A percentile compares a stretch with the other conserved stretches of the same genome.
phyloP scores from a whole-genome alignment of 2,888 invertebrate species.

The Eristalis pertinax region DNA sequence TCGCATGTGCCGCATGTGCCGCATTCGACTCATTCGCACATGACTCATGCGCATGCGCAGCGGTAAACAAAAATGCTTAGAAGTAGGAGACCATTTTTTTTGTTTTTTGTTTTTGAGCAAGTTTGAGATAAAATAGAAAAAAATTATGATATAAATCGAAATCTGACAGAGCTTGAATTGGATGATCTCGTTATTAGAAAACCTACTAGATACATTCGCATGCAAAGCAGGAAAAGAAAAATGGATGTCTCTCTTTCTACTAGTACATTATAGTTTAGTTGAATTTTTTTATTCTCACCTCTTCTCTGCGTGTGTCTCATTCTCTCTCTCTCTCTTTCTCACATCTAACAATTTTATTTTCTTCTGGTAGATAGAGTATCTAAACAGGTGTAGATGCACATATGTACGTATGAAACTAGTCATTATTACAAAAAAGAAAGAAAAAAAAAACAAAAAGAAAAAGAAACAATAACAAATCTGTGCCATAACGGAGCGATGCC shows the following conservation, averaged over 20 bases:
- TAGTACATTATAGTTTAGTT: slow-evolving; percentile 56
- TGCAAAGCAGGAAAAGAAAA: neutral
- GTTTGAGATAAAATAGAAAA: no score
- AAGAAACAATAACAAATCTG: slow-evolving; percentile 36
- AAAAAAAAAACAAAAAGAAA: slow-evolving; percentile 30
- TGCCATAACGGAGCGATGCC: slow-evolving; percentile 72
- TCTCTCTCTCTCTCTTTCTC: slow-evolving; percentile 14
- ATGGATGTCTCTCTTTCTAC: slow-evolving; percentile 20
- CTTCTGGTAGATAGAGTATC: slow-evolving; percentile 38
- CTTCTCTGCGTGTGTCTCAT: neutral
- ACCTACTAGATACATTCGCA: slow-evolving; percentile 48
- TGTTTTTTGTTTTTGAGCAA: slow-evolving; percentile 36
- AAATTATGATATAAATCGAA: neutral
- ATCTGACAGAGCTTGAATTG: slow-evolving; percentile 11
- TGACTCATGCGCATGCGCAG: slow-evolving; percentile 89
- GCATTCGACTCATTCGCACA: slow-evolving; percentile 84
- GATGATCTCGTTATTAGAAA: slow-evolving; percentile 72
- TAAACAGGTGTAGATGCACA: slow-evolving; percentile 37
- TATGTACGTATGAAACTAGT: slow-evolving; percentile 70
- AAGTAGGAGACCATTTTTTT: neutral
- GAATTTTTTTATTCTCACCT: slow-evolving; percentile 39
- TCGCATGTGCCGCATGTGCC: slow-evolving; percentile 87
- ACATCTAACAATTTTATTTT: slow-evolving; percentile 27
- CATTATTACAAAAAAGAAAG: slow-evolving; percentile 57
- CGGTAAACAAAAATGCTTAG: slow-evolving; percentile 84